Evolutionary conservation across 2,113 vertebrate species (phyloP).

Genomic region (Euleptes europaea): DNA sequence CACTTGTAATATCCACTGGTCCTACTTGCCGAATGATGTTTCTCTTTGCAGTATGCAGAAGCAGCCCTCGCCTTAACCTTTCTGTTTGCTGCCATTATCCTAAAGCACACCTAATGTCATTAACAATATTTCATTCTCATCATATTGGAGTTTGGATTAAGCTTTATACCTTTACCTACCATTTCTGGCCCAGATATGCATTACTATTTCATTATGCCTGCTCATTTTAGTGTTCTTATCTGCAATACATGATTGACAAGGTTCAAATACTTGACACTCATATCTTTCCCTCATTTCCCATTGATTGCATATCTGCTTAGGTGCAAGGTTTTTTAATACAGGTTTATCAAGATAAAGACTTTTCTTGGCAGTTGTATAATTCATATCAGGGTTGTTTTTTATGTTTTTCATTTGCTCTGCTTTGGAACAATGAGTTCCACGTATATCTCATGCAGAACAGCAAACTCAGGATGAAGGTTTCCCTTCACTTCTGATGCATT

Average conservation of each 20-base stretch:
- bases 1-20: not conserved
- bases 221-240: not conserved
- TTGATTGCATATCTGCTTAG: not conserved
- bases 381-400: not conserved
- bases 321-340: constrained; percentile 1
- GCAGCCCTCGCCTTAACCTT: not conserved
- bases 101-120: not conserved
- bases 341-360: constrained; percentile 4
- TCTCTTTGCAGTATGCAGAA: not conserved
- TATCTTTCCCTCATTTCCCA: not conserved
- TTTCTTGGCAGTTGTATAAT: not conserved
- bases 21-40: not conserved
- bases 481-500: not conserved
- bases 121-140: not conserved
- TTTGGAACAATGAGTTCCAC: not conserved
- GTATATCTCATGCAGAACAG: not conserved
- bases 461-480: too few species aligned
- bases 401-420: not conserved
- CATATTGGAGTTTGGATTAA: not conserved
- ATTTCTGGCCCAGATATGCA: not conserved
- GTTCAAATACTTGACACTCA: not conserved
- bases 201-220: not conserved
- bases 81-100: not conserved
- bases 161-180: not conserved
- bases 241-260: not conserved